A percentile compares a stretch with the other conserved stretches of the same genome.
Evolutionary conservation across 2,113 vertebrate genomes (phyloP).

Genomic region (Paradoxurus hermaphroditus): DNA sequence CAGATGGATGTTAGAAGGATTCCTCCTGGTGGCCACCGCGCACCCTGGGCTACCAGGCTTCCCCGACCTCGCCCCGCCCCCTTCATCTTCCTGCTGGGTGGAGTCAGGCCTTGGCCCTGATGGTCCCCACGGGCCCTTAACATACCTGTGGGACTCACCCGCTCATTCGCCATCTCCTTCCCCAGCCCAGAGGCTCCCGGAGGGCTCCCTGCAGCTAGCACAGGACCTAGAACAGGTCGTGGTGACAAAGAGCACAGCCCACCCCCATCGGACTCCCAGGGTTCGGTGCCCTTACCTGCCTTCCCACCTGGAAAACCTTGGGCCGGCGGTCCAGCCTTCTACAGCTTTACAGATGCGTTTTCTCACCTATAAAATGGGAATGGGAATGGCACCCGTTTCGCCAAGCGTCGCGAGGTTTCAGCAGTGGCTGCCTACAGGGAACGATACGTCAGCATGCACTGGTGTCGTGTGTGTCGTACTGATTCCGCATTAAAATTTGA

Average conservation of each 20-base stretch:
- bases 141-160: too few relatives aligned
- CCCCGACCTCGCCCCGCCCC: background rate
- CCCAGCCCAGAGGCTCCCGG: background rate
- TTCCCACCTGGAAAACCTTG: background rate
- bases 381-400: background rate
- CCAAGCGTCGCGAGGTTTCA: too few relatives aligned
- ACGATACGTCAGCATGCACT: background rate
- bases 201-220: background rate
- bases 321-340: background rate
- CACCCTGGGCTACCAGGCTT: background rate
- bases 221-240: background rate
- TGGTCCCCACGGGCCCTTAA: too few relatives aligned
- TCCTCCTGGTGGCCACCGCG: background rate
- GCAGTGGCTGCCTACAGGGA: accelerated
- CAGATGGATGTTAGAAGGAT: background rate
- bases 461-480: background rate
- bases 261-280: background rate
- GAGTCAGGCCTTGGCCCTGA: background rate
- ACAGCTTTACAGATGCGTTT: background rate
- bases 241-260: background rate
- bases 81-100: background rate
- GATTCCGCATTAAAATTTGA: background rate
- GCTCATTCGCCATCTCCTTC: accelerated
- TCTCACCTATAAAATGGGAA: too few relatives aligned
- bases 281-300: accelerated